Evolutionary conservation across 2,888 invertebrate genomes (phyloP), one percentile per base, ranked within the genome.

Genomic region (Willowsia nigromaculata): DNA sequence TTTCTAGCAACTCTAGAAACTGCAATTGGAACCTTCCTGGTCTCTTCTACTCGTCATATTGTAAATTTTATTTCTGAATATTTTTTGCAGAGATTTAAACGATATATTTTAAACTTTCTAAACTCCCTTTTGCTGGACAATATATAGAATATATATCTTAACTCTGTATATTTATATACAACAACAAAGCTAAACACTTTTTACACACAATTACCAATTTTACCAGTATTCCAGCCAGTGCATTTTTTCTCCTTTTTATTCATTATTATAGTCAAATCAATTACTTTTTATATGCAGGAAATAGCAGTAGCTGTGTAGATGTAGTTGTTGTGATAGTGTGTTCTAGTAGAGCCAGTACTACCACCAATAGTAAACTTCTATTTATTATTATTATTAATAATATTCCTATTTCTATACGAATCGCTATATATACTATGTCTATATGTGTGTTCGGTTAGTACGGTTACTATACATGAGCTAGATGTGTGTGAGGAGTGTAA

Each of bases 211-310:
- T 74, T 74, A 78, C 86, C 50, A 86, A 80, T 86, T 90, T 90
- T 78, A 90, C 89, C 86, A 90, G 89, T 90, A 81, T 86, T 90
- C 89, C 89, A 90, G 89, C 89, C 85, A 90, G 89, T 90, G 89
- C 89, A 90, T 90, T 86, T 88, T 90, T 43, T 78, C 81, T 43
- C 81, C 81, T 43, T 62, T 81, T 81, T 81, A 78, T 40, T 62
- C 71, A 71, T 56, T 85, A 56, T 74, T 85, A 33, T 85, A 85
- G 84, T 85, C 47, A 68, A 88, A 80, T 85, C 84, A 89, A 80
- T 80, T 85, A 76, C 27, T 76, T 82, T 83, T 88, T 80, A 80
- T 80, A 84, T 85, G 81, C 85, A 89, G 89, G 81, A 89, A 89
- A 89, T 89, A 85, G 76, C 84, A 56, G 30, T 78, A 78, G 53